Conservation (phyloP, 2,888 invertebrate species). For the Zelleria hepariella region DNA sequence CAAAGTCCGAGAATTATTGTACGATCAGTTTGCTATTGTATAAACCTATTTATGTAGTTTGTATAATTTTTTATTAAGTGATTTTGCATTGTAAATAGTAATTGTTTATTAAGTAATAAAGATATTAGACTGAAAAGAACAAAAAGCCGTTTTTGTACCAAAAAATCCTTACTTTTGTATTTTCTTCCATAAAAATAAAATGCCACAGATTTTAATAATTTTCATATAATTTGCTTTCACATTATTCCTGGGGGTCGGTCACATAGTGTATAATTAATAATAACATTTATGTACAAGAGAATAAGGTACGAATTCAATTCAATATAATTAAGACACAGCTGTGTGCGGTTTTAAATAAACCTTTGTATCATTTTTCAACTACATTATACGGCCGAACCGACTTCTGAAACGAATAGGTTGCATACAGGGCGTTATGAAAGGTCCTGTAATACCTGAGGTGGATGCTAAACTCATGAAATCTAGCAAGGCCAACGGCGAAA, state of each 20-base stretch:
- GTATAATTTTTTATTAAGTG: not conserved
- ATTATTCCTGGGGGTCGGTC: conserved; percentile 32
- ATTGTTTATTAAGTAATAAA: not conserved
- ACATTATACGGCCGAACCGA: no score
- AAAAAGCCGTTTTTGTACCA: not conserved
- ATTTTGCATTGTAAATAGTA: not conserved
- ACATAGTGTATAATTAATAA: not conserved
- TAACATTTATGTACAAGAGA: conserved; percentile 52
- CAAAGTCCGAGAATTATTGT: conserved; percentile 90
- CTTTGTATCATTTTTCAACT: no score
- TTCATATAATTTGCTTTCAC: conserved; percentile 28
- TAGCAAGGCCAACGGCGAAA: no score
- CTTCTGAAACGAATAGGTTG: no score
- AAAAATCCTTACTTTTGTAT: not conserved
- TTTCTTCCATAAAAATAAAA: not conserved
- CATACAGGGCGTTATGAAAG: no score
- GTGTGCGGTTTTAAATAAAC: conserved; percentile 17
- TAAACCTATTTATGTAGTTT: conserved; percentile 59
- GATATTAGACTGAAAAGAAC: not conserved
- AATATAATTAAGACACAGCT: conserved; percentile 53
- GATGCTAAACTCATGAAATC: no score
- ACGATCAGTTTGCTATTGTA: conserved; percentile 97
- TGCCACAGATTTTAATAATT: not conserved
- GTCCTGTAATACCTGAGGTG: no score
- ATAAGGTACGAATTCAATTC: conserved; percentile 53